Conservation (phyloP, 2,797 vertebrate species). For the Esox masquinongy region DNA sequence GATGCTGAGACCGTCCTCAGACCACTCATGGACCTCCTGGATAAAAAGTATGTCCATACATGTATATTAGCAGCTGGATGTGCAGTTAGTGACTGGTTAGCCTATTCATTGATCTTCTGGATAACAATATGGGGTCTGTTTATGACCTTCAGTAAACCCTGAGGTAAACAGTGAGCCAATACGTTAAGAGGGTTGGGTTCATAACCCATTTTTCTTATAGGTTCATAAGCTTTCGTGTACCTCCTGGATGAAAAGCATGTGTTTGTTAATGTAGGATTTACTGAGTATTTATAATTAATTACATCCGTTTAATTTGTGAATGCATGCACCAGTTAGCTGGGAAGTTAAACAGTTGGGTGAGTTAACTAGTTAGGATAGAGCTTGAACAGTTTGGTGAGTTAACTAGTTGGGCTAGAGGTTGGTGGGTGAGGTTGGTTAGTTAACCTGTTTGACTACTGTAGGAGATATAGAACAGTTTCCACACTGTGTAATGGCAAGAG, state of each 20-base stretch:
- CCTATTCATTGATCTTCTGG: slow-evolving; percentile 95
- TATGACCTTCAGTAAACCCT: neutral
- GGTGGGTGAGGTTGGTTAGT: neutral
- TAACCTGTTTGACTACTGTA: too few relatives aligned
- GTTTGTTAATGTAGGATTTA: neutral
- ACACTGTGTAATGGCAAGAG: too few relatives aligned
- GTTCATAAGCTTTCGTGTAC: slow-evolving; percentile 76
- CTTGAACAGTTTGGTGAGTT: neutral
- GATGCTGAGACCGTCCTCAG: slow-evolving; percentile 92
- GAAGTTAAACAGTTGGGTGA: neutral
- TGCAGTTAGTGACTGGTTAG: slow-evolving; percentile 67
- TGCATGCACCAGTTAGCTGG: neutral
- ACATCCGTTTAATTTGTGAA: neutral
- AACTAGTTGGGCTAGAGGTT: neutral
- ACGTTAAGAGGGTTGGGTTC: neutral
- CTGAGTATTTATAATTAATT: neutral
- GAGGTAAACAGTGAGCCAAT: slow-evolving; percentile 65
- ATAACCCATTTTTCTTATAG: neutral
- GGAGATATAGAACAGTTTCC: too few relatives aligned
- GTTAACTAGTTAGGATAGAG: slow-evolving; percentile 64
- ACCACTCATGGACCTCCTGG: slow-evolving; percentile 95
- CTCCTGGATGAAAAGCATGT: slow-evolving; percentile 94
- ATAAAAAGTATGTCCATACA: slow-evolving; percentile 87
- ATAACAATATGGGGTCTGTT: slow-evolving; percentile 85
- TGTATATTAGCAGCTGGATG: neutral